Percentiles rank a stretch among this genome's conserved stretches.
phyloP scores from a whole-genome alignment of 2,888 invertebrate species.

The Pterostichus madidus region DNA sequence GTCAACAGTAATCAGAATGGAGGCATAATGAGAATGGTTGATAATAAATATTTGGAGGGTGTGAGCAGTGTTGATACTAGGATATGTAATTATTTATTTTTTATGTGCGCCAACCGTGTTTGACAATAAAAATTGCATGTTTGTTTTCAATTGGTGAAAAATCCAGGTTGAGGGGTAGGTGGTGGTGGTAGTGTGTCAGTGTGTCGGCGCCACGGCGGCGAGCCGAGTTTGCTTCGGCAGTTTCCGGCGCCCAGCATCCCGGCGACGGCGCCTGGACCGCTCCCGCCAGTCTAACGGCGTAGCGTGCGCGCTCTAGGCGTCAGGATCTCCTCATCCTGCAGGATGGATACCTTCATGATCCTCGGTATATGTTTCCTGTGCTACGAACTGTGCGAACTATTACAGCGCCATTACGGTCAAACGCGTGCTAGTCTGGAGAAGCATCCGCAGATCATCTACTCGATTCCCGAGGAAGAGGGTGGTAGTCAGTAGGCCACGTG shows the following conservation, averaged over 20 bases:
- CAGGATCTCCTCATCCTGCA: slow-evolving; percentile 32
- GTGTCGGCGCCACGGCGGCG: slow-evolving; percentile 41
- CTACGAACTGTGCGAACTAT: slow-evolving; percentile 84
- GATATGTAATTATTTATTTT: slow-evolving; percentile 31
- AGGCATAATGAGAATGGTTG: slow-evolving; percentile 8
- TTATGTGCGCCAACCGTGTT: slow-evolving; percentile 2
- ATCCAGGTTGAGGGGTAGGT: not conserved
- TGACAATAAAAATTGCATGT: slow-evolving; percentile 46
- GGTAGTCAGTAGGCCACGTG: not conserved
- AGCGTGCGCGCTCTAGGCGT: slow-evolving; percentile 57
- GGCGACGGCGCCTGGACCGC: slow-evolving; percentile 72
- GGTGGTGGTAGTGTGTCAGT: slow-evolving; percentile 37
- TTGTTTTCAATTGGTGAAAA: slow-evolving; percentile 50
- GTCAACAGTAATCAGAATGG: no score
- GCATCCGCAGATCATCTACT: slow-evolving; percentile 69
- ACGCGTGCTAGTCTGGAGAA: slow-evolving; percentile 74
- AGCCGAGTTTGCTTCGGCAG: slow-evolving; percentile 26
- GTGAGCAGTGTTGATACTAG: slow-evolving; percentile 10
- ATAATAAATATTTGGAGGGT: slow-evolving; percentile 7
- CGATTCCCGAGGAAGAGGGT: slow-evolving; percentile 68
- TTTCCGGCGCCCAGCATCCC: slow-evolving; percentile 69
- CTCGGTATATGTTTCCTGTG: slow-evolving; percentile 84
- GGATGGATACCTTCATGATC: slow-evolving; percentile 84
- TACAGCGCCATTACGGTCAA: slow-evolving; percentile 78
- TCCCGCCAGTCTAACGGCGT: slow-evolving; percentile 72